Base-by-base conservation (phyloP, 2,797 vertebrate genomes). In the Eupleurogrammus muticus region DNA sequence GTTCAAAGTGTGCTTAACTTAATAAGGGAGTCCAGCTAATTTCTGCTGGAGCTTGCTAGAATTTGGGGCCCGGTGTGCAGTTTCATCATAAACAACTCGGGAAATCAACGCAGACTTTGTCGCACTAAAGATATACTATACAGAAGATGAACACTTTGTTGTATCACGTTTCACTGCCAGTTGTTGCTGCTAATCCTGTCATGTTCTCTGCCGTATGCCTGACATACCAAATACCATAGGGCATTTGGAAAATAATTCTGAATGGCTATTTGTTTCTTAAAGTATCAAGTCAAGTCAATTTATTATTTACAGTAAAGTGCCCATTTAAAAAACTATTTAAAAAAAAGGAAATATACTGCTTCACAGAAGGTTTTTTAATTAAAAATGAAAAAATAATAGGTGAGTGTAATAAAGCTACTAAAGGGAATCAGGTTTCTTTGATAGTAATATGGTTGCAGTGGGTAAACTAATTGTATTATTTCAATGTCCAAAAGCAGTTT, bases 1-100 rank as follows among this genome's bases (percentile, higher is more conserved):
- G 67, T 62, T 75, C 74, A 67, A 75, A 74, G 75, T 59, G 67
- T 52, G 57, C 54, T 65, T 77, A 63, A 86, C 73, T 83, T 79
- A 67, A 86, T 89, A 80, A 83, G 65, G 42, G 61, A 66, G 42
- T 46, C 59, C 35, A 64, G 60, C 0, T 67, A 36, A 13, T 49
- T 63, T 80, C 36, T 57, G 69, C 61, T 73, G 56, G 20, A 66
- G 56, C 23, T 64, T 19, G 47, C 67, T 24, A 9, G 36, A 72
- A 73, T 78, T 69, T 42, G 13, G 35, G 54, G 67, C 11, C 14
- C 61, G 54, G 77, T 59, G 63, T 28, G 52, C 40, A 74, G 13
- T 58, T 68, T 73, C 1, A 49, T 84, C 21, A 32, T 32, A 52
- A 58, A 19, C 42, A 53, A 40, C 35, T 81, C 34, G 5, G 21